Evolutionary conservation across 2,797 vertebrate genomes (phyloP).

Genomic region (Apodemus agrarius): DNA sequence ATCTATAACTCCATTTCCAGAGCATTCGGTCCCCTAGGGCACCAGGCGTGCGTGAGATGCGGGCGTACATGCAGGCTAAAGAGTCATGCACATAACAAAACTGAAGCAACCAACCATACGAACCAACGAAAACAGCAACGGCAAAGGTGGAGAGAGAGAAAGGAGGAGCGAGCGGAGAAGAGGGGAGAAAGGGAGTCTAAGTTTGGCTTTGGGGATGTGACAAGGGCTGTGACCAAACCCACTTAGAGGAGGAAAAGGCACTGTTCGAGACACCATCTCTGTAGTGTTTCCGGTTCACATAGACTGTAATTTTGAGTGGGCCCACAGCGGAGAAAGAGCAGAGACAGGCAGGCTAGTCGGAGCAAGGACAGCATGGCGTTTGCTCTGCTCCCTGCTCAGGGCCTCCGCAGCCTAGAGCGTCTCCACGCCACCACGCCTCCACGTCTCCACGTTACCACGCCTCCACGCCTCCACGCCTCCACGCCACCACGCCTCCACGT

Average conservation of each 20-base stretch:
- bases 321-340: too few species aligned
- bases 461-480: too few species aligned
- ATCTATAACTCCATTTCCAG: neutral
- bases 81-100: neutral
- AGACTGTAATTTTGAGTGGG: neutral
- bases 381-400: neutral
- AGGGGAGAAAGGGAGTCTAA: neutral
- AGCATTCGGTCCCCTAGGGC: neutral
- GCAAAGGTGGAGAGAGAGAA: neutral
- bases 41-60: neutral
- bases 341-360: neutral
- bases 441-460: too few species aligned
- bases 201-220: neutral
- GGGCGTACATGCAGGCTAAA: neutral
- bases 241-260: neutral
- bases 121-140: neutral
- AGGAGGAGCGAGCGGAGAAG: accelerated
- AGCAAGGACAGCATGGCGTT: too few species aligned
- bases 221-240: neutral
- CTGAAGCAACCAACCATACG: neutral
- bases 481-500: too few species aligned
- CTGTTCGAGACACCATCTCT: accelerated
- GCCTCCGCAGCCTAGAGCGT: too few species aligned
- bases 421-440: neutral
- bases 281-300: neutral